A percentile compares a stretch with the other conserved stretches of the same genome.
Conservation (phyloP, 1,140 invertebrate genomes). For the Drosophila nasuta region DNA sequence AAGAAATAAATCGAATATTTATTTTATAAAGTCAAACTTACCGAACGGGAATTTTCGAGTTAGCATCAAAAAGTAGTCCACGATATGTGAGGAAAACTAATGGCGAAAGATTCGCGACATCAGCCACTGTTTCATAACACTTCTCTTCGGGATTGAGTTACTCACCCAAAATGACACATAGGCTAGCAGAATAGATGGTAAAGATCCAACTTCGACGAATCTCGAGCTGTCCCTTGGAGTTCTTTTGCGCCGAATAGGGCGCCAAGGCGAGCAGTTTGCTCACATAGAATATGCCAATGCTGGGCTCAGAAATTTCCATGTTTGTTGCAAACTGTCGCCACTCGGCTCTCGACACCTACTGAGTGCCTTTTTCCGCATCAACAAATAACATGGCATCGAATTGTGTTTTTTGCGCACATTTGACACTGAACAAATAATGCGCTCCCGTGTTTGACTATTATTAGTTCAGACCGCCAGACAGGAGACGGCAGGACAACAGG, state of each 20-base stretch:
- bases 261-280: slow-evolving; percentile 86
- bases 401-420: slow-evolving; percentile 45
- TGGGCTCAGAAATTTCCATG: slow-evolving; percentile 80
- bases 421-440: slow-evolving; percentile 71
- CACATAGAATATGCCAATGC: slow-evolving; percentile 84
- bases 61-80: slow-evolving; percentile 78
- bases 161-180: slow-evolving; percentile 73
- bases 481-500: background rate
- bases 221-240: slow-evolving; percentile 68
- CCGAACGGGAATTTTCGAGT: slow-evolving; percentile 76
- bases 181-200: slow-evolving; percentile 84
- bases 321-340: slow-evolving; percentile 23
- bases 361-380: slow-evolving; percentile 29
- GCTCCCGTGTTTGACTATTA: slow-evolving; percentile 75
- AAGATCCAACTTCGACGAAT: slow-evolving; percentile 85
- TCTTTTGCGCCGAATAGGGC: slow-evolving; percentile 76
- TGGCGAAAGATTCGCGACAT: background rate
- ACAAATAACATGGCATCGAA: slow-evolving; percentile 47
- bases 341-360: slow-evolving; percentile 27
- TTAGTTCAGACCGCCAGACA: slow-evolving; percentile 46
- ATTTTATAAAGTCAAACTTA: slow-evolving; percentile 49
- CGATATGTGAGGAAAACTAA: slow-evolving; percentile 77
- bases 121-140: background rate
- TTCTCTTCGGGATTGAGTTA: background rate
- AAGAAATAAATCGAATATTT: background rate